Percentiles rank a stretch among this genome's conserved stretches.
Evolutionary conservation across 2,888 invertebrate species (phyloP).

Genomic region (Anodontia alba): DNA sequence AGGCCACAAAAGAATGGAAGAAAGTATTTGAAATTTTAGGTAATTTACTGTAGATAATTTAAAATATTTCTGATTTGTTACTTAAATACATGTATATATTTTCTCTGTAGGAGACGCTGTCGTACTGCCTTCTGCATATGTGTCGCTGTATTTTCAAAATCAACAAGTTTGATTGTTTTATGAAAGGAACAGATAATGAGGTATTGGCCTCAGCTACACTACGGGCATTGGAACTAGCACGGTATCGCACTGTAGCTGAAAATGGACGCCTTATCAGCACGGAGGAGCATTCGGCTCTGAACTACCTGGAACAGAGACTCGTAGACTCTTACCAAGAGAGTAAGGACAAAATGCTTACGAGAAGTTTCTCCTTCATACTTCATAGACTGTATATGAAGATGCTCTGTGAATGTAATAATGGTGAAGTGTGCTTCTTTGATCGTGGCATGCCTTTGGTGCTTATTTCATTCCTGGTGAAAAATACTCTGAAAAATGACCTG

Average conservation of each 20-base stretch:
- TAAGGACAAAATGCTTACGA: constrained; percentile 10
- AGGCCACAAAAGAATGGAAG: too few species aligned
- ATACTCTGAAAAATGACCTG: neutral
- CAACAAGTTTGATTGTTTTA: neutral
- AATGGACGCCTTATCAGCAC: neutral
- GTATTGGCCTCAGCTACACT: constrained; percentile 2
- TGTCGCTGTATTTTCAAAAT: constrained; percentile 4
- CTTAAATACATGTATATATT: too few species aligned
- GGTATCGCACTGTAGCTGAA: neutral
- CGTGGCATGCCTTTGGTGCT: neutral
- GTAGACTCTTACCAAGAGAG: neutral
- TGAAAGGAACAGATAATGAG: neutral
- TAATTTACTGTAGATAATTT: too few species aligned
- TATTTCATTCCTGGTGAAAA: constrained; percentile 8
- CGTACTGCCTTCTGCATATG: constrained; percentile 12
- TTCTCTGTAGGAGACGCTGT: constrained; percentile 3
- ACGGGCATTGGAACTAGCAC: constrained; percentile 8
- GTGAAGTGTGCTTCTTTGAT: neutral
- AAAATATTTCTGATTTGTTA: too few species aligned
- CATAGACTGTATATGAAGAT: constrained; percentile 21
- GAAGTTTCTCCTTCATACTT: neutral
- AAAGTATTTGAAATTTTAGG: too few species aligned
- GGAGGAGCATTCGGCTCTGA: constrained; percentile 5
- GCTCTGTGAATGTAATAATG: neutral
- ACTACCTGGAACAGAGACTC: neutral